Conservation (phyloP, 2,888 invertebrate genomes). For the Odontocolon sp. region DNA sequence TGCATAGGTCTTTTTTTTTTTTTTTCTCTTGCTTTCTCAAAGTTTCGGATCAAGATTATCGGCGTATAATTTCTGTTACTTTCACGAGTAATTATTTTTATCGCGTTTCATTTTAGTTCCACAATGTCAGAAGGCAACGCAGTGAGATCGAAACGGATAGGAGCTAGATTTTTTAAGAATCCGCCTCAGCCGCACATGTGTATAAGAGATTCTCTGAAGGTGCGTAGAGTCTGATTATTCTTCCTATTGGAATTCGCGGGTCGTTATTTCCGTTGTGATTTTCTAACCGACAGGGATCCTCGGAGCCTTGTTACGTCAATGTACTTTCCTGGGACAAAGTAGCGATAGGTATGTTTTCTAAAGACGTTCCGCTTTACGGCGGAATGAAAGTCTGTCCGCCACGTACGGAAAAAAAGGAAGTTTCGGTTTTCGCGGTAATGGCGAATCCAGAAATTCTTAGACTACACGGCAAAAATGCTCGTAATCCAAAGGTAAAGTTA, state of each 20-base stretch:
- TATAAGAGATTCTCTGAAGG: conserved; percentile 81
- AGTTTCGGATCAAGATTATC: not conserved
- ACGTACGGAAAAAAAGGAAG: conserved; percentile 83
- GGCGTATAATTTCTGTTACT: not conserved
- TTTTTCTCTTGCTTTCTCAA: not conserved
- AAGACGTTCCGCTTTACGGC: conserved; percentile 87
- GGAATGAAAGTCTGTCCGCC: conserved; percentile 87
- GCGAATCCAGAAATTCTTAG: conserved; percentile 87
- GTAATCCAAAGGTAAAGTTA: conserved; percentile 83
- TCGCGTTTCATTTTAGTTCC: conserved; percentile 61
- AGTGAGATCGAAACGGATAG: conserved; percentile 74
- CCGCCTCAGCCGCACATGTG: conserved; percentile 91
- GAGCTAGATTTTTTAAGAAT: conserved; percentile 85
- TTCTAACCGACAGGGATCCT: conserved; percentile 73
- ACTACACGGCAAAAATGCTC: conserved; percentile 86
- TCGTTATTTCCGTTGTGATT: too few species aligned
- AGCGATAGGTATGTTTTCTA: conserved; percentile 85
- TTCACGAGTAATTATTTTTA: conserved; percentile 8
- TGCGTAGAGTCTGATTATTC: conserved; percentile 43
- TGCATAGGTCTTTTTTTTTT: too few species aligned
- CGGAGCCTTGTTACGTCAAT: conserved; percentile 82
- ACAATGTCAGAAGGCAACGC: conserved; percentile 75
- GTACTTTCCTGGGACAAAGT: conserved; percentile 89
- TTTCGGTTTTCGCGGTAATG: conserved; percentile 88
- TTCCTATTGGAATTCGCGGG: too few species aligned